Conservation (phyloP, 2,888 invertebrate genomes). For the Timema podura region DNA sequence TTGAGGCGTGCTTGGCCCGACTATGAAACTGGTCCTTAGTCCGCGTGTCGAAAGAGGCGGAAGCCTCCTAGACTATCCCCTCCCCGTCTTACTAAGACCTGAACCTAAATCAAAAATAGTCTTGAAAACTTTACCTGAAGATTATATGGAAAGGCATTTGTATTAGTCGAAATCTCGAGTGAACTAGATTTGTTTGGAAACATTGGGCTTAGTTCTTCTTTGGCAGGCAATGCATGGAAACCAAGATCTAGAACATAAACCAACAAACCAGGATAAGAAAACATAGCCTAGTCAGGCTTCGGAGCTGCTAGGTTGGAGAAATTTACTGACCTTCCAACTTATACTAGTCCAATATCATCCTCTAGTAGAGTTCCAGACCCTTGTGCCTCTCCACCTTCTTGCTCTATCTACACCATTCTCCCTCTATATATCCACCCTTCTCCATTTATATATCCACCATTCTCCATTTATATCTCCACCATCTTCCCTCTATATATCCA, state of each 20-base stretch:
- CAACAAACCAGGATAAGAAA: conserved; percentile 7
- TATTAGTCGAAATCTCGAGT: conserved; percentile 50
- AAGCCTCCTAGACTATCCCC: background rate
- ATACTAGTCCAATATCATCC: too few relatives aligned
- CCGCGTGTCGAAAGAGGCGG: background rate
- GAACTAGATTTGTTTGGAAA: conserved; percentile 54
- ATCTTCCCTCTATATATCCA: too few relatives aligned
- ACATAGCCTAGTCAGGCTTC: too few relatives aligned
- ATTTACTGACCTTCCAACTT: background rate
- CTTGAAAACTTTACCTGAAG: conserved; percentile 43
- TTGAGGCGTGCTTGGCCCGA: too few relatives aligned
- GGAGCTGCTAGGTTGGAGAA: too few relatives aligned
- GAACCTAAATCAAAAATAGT: background rate
- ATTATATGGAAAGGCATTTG: conserved; percentile 53
- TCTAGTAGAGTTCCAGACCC: too few relatives aligned
- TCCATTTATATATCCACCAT: too few relatives aligned
- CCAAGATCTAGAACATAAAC: conserved; percentile 44
- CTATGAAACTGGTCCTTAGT: too few relatives aligned
- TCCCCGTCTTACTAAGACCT: background rate
- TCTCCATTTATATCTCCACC: too few relatives aligned
- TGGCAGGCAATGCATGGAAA: conserved; percentile 53
- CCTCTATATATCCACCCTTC: too few relatives aligned
- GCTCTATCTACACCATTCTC: too few relatives aligned
- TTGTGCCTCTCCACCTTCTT: too few relatives aligned
- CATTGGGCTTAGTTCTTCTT: conserved; percentile 53